These are phyloP conservation scores for Megaceryle alcyon DNA, from an alignment of 2,797 vertebrate genomes.

Conservation along the genomic window DNA sequence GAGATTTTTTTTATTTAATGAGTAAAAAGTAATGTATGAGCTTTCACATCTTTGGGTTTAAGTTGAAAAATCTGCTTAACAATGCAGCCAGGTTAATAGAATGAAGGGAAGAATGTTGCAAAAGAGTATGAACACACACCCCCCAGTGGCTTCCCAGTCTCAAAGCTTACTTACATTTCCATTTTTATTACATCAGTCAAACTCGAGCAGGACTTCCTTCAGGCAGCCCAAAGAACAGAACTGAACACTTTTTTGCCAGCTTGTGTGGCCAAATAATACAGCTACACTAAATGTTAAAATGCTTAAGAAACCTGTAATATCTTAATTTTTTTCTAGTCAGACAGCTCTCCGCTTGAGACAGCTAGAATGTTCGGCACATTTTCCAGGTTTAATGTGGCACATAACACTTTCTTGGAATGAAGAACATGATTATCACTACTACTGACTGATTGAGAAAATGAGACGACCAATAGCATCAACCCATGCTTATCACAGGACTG, in stretches of 20 bases:
- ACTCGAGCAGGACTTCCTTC: neutral
- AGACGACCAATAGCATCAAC: neutral
- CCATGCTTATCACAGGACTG: neutral
- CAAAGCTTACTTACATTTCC: neutral
- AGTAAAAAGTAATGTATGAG: neutral
- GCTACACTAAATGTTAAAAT: neutral
- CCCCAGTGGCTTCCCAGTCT: neutral
- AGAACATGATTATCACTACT: neutral
- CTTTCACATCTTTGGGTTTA: neutral
- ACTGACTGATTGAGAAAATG: neutral
- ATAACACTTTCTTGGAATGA: neutral
- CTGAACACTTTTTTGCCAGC: neutral
- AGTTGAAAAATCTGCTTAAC: neutral
- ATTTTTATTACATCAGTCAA: neutral
- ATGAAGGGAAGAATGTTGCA: neutral
- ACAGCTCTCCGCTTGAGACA: neutral
- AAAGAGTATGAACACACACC: neutral
- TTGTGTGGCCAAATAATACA: neutral
- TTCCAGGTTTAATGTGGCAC: neutral
- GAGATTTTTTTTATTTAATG: neutral
- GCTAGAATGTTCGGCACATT: neutral
- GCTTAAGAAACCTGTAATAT: neutral
- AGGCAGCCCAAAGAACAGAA: neutral
- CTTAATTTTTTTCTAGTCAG: neutral
- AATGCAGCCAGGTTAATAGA: neutral